Evolutionary conservation across 2,113 vertebrate genomes (phyloP).

Genomic region (Prunella himalayana): DNA sequence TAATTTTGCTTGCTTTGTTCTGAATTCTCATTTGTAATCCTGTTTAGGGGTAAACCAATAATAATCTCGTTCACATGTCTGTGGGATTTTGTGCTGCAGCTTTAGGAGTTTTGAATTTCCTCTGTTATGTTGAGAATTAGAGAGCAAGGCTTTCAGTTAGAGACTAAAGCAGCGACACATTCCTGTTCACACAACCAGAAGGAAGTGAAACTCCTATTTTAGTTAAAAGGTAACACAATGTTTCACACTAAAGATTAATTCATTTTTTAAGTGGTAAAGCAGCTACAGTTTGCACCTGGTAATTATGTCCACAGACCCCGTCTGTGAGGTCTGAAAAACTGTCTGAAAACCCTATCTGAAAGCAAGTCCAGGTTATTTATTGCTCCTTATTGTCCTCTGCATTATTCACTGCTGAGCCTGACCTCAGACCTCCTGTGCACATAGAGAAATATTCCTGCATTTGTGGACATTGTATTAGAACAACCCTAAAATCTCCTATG

Average conservation of each 20-base stretch:
- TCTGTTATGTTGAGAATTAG: not conserved
- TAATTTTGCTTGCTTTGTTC: not conserved
- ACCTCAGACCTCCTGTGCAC: not conserved
- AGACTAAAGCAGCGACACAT: not conserved
- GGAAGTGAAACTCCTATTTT: not conserved
- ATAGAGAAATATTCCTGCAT: not conserved
- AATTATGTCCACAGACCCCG: not conserved
- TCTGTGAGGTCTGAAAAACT: not conserved
- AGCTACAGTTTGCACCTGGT: not conserved
- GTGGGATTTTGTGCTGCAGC: not conserved
- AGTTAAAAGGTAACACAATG: not conserved
- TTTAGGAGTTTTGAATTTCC: not conserved
- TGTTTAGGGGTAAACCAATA: not conserved
- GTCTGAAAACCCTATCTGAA: not conserved
- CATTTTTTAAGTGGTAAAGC: not conserved
- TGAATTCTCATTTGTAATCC: not conserved
- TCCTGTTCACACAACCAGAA: not conserved
- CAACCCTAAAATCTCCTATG: not conserved
- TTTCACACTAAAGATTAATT: not conserved
- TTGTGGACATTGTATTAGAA: not conserved
- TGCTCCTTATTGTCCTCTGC: not conserved
- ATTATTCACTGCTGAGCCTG: not conserved
- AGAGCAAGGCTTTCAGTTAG: not conserved
- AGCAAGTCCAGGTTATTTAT: not conserved
- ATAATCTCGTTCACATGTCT: not conserved